Percentiles rank a stretch among this genome's conserved stretches.
phyloP scores from a whole-genome alignment of 1,140 invertebrate species.

The Cephus cinctus region DNA sequence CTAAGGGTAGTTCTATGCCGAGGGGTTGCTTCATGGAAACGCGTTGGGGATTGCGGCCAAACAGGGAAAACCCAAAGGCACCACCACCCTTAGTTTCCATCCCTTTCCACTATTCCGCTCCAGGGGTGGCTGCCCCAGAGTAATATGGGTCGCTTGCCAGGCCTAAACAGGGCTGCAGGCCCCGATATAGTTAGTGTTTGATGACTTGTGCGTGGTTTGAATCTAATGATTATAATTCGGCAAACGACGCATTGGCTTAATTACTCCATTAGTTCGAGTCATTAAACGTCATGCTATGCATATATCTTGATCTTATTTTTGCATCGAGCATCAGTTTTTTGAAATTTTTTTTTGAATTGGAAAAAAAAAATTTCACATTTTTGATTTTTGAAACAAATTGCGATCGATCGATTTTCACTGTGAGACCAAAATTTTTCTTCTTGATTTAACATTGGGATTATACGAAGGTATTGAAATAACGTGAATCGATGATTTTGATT shows the following conservation, averaged over 20 bases:
- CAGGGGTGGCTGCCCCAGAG: conserved; percentile 14
- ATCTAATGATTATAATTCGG: conserved; percentile 25
- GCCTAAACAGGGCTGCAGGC: conserved; percentile 12
- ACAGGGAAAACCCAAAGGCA: conserved; percentile 14
- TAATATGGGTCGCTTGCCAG: conserved; percentile 32
- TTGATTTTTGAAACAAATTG: no score
- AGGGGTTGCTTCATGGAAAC: conserved; percentile 10
- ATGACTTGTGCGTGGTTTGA: conserved; percentile 33
- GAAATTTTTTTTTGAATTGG: no score
- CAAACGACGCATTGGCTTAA: neutral
- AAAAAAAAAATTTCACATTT: no score
- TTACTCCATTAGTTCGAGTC: conserved; percentile 2
- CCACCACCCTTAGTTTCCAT: conserved; percentile 16
- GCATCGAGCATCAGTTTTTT: no score
- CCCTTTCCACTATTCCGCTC: conserved; percentile 11
- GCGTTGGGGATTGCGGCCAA: conserved; percentile 12
- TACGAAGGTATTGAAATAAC: no score
- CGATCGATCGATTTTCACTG: no score
- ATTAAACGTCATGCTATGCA: neutral
- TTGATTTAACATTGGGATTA: no score
- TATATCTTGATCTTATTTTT: no score
- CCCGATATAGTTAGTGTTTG: conserved; percentile 31
- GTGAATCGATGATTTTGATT: no score
- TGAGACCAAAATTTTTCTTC: no score
- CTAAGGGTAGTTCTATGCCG: no score